Conservation (phyloP, 2,888 invertebrate genomes). For the Cinara cedri region DNA sequence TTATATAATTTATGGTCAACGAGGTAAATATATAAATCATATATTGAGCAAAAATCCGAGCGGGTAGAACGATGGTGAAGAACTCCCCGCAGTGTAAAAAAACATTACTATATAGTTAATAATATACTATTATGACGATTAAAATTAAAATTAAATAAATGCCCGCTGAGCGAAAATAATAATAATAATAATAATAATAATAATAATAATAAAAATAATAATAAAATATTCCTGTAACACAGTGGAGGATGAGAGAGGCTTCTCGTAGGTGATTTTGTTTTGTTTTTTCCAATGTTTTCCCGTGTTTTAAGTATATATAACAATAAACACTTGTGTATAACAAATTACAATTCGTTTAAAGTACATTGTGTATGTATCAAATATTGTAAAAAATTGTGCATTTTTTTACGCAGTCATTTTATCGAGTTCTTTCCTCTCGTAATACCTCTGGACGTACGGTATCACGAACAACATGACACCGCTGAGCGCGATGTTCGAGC, state of each 20-base stretch:
- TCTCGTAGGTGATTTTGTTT: neutral
- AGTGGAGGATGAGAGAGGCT: neutral
- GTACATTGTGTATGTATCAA: constrained; percentile 36
- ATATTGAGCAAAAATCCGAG: constrained; percentile 42
- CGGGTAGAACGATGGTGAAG: neutral
- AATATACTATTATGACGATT: neutral
- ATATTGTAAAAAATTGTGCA: neutral
- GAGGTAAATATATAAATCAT: neutral
- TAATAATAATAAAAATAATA: neutral
- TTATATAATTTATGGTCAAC: too few relatives aligned
- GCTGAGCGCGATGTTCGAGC: constrained; percentile 82
- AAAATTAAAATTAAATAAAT: constrained; percentile 22
- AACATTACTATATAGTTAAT: neutral
- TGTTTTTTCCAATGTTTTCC: neutral
- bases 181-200: too few relatives aligned
- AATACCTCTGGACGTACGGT: constrained; percentile 71
- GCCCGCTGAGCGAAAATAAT: neutral
- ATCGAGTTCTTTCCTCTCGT: constrained; percentile 54
- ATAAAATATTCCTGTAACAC: too few relatives aligned
- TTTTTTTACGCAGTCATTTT: constrained; percentile 52
- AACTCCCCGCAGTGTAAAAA: neutral
- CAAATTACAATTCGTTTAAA: constrained; percentile 46
- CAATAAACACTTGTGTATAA: too few relatives aligned
- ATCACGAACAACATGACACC: constrained; percentile 87
- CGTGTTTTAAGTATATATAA: too few relatives aligned